phyloP scores from a whole-genome alignment of 2,888 invertebrate genomes.

The Mechanitis messenoides region DNA sequence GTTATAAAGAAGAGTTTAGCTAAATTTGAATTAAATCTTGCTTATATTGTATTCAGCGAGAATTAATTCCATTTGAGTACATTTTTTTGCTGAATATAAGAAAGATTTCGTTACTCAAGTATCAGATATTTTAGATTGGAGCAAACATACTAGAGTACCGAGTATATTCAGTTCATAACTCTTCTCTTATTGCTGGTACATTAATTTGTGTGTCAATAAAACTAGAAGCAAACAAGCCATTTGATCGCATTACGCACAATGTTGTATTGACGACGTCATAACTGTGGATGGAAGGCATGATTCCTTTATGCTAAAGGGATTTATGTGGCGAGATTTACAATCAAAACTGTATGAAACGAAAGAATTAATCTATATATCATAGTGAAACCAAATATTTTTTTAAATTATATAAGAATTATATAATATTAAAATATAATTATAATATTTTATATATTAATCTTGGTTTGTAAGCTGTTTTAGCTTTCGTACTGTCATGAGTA shows the following conservation, averaged over 20 bases:
- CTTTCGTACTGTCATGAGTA: background rate
- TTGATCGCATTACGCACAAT: constrained; percentile 23
- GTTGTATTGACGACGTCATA: constrained; percentile 27
- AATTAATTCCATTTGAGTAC: too few relatives aligned
- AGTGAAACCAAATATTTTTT: background rate
- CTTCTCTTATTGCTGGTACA: background rate
- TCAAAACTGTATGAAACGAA: background rate
- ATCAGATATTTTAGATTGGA: too few relatives aligned
- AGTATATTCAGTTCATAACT: background rate
- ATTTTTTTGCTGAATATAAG: too few relatives aligned
- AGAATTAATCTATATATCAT: background rate
- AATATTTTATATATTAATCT: too few relatives aligned
- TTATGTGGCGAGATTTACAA: background rate
- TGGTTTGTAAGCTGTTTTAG: too few relatives aligned
- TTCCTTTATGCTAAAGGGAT: constrained; percentile 18
- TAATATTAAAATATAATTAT: too few relatives aligned
- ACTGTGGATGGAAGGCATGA: constrained; percentile 17
- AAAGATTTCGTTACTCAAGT: too few relatives aligned
- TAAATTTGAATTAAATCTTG: too few relatives aligned
- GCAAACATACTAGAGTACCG: background rate
- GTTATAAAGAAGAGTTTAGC: too few relatives aligned
- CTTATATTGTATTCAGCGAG: too few relatives aligned
- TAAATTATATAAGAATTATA: too few relatives aligned
- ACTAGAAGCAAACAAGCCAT: constrained; percentile 21
- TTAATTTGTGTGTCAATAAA: constrained; percentile 13